Evolutionary conservation across 2,797 vertebrate species (phyloP).

Genomic region (Corythornis leucogaster): DNA sequence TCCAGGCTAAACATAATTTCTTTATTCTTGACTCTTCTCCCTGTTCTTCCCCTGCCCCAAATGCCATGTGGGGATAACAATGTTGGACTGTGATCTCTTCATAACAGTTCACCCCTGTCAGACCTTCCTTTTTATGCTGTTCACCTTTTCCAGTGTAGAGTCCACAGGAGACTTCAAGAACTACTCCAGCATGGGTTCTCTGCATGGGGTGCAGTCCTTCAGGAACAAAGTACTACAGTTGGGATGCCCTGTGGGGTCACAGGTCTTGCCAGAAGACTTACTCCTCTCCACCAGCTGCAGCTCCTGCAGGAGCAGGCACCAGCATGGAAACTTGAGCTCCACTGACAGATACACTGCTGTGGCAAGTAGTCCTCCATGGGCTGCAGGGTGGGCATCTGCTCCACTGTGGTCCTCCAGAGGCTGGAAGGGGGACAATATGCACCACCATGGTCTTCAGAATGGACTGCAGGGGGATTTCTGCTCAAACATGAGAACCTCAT

Average conservation of each 20-base stretch:
- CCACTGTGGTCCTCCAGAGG: neutral
- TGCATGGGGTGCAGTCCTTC: neutral
- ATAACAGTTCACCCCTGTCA: neutral
- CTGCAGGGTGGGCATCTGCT: neutral
- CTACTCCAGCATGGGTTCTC: neutral
- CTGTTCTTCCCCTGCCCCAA: neutral
- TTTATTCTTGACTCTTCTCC: neutral
- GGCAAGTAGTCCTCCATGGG: fast-evolving
- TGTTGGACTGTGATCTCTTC: neutral
- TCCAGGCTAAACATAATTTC: neutral
- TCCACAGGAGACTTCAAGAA: neutral
- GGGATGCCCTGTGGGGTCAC: neutral
- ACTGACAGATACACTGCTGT: neutral
- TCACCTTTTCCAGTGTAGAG: neutral
- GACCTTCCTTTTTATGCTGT: neutral
- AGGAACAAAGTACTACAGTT: neutral
- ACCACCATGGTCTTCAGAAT: neutral
- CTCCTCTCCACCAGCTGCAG: neutral
- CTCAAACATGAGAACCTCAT: fast-evolving
- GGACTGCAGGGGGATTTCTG: neutral
- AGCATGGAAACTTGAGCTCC: neutral
- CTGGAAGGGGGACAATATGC: neutral
- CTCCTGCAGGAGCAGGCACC: neutral
- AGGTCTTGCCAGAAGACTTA: neutral
- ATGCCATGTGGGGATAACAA: neutral